These are phyloP conservation scores for Pyrgus malvae DNA, from an alignment of 2,888 invertebrate genomes.

Conservation along the genomic window DNA sequence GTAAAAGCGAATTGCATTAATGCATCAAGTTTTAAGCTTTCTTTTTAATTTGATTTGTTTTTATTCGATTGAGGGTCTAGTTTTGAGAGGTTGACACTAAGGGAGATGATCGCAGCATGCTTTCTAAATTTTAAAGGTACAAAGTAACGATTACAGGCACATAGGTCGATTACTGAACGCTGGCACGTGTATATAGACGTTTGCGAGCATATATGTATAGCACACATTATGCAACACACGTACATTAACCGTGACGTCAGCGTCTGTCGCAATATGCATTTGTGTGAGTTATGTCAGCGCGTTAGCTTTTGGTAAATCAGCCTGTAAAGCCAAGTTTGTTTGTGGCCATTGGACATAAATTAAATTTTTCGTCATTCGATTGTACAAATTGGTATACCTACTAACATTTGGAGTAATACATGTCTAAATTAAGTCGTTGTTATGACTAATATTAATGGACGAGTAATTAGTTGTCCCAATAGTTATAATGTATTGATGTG, in stretches of 20 bases:
- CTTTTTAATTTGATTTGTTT: conserved; percentile 47
- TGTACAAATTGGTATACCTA: conserved; percentile 56
- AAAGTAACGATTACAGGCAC: conserved; percentile 67
- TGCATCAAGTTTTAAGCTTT: conserved; percentile 71
- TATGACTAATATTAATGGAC: conserved; percentile 64
- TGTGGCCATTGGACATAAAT: conserved; percentile 33
- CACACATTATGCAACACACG: too few species aligned
- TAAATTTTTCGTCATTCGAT: conserved; percentile 37
- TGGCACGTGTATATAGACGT: too few species aligned
- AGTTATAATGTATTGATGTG: conserved; percentile 73
- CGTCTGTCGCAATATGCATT: too few species aligned
- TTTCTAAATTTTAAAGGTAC: conserved; percentile 67
- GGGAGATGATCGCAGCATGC: conserved; percentile 38
- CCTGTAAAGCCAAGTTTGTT: conserved; percentile 49
- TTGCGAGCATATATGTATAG: too few species aligned
- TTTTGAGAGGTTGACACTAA: conserved; percentile 52
- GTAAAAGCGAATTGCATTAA: conserved; percentile 76
- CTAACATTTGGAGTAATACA: conserved; percentile 50
- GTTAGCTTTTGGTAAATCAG: too few species aligned
- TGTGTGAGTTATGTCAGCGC: too few species aligned
- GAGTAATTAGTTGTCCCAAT: conserved; percentile 46
- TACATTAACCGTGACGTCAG: too few species aligned
- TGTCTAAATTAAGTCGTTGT: conserved; percentile 68
- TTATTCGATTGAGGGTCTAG: conserved; percentile 52
- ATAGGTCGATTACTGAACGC: too few species aligned